Evolutionary conservation across 2,113 vertebrate species (phyloP), one percentile per base, ranked within the genome.

Genomic region (Geococcyx californianus): DNA sequence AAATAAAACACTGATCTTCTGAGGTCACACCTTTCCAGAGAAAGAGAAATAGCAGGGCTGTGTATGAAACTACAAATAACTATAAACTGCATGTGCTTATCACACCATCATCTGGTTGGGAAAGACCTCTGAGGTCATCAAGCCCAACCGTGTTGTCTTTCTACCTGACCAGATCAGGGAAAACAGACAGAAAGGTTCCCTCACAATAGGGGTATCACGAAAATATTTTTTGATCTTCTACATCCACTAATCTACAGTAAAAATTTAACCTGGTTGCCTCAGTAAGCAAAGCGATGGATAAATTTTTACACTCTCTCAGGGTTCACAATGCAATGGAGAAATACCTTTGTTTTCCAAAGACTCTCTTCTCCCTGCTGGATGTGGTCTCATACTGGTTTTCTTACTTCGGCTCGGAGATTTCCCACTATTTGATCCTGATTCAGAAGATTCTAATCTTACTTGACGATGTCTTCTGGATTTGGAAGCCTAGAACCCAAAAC

Each of bases 401-500:
- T 74, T 98, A 66, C 51, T 75, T 85, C 13, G 47, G 11, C 63
- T 47, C 55, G 87, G 91, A 70, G 95, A 90, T 63, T 40, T 91
- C n/a, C 62, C 72, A 20, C 77, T 74, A 58, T 95, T 95, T 0
- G 94, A 59, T 16, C 97, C 96, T 0, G 89, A 64, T 23, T 95
- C 94, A 12, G 97, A 93, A 18, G 96, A 87, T 16, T 98, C 98
- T n/a, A 99, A 19, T 83, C 95, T 97, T 52, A 99, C 97, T 56
- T 98, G 98, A 11, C 99, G 98, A 91, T 99, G 99, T 36, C 99
- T 98, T 73, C 99, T 98, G 8, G 99, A 98, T 93, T 95, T 99
- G 38, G 97, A 97, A 13, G 93, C 98, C 99, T 99, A 89, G 66
- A 97, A 92, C 12, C 68, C 86, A 87, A 52, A 54, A n/a, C n/a